These are phyloP conservation scores for Tenualosa ilisha DNA, from an alignment of 2,797 vertebrate genomes.

Conservation along the genomic window DNA sequence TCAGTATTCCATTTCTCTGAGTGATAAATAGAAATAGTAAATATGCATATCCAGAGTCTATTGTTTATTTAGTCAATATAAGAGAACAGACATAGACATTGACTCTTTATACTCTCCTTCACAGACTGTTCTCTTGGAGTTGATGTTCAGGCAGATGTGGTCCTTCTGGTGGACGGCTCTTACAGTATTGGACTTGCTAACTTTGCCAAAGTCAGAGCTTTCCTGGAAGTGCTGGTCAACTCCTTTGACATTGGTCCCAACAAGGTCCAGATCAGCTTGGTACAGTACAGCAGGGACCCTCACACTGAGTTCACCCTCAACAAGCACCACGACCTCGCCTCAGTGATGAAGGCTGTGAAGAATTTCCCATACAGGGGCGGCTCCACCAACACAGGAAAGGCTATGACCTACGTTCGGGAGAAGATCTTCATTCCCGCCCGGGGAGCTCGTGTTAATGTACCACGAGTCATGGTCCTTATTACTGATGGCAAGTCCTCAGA, in stretches of 20 bases:
- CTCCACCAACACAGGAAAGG: constrained; percentile 97
- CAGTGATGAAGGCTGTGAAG: constrained; percentile 90
- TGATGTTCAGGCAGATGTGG: constrained; percentile 96
- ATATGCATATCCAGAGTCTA: not conserved
- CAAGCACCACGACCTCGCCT: constrained; percentile 85
- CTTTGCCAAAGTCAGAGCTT: constrained; percentile 97
- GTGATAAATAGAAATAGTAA: not conserved
- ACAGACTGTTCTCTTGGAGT: constrained; percentile 94
- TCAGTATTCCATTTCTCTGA: no score
- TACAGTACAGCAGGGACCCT: constrained; percentile 97
- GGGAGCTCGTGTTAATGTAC: constrained; percentile 90
- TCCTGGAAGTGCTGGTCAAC: constrained; percentile 93
- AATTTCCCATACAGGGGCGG: constrained; percentile 96
- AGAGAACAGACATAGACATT: not conserved
- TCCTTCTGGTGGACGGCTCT: constrained; percentile 96
- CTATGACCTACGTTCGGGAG: constrained; percentile 94
- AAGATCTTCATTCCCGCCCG: constrained; percentile 86
- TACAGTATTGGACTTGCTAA: constrained; percentile 98
- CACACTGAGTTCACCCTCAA: constrained; percentile 94
- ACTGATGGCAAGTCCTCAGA: constrained; percentile 98
- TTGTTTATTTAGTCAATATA: not conserved
- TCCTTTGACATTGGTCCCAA: constrained; percentile 91
- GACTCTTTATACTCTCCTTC: constrained; percentile 55
- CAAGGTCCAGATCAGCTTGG: constrained; percentile 95
- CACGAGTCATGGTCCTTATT: constrained; percentile 97